Conservation (phyloP, 2,888 invertebrate genomes). For the Agriopis marginaria region DNA sequence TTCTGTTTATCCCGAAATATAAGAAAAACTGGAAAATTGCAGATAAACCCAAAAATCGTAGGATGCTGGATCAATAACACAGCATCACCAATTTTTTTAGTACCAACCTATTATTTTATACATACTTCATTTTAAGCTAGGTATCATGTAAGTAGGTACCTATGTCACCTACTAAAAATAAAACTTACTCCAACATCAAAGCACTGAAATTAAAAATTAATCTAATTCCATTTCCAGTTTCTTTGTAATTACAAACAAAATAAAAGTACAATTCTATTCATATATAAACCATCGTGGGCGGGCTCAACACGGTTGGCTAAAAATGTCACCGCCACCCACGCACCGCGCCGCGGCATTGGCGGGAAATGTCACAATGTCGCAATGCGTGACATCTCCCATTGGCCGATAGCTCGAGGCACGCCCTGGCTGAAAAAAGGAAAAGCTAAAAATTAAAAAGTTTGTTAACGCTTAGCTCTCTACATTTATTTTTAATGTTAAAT, state of each 20-base stretch:
- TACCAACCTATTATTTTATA: no score
- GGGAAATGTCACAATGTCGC: conserved; percentile 81
- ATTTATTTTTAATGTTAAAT: background rate
- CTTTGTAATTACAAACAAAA: no score
- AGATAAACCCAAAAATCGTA: no score
- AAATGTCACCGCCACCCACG: conserved; percentile 76
- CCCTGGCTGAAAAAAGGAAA: conserved; percentile 53
- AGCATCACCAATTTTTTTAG: no score
- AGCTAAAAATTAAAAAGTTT: conserved; percentile 26
- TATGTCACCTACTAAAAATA: background rate
- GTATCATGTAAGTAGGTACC: no score
- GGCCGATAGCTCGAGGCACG: conserved; percentile 64
- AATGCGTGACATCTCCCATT: conserved; percentile 78
- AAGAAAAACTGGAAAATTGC: no score
- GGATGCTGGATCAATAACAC: no score
- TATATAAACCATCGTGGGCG: conserved; percentile 64
- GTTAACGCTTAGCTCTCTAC: no score
- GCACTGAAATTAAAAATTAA: background rate
- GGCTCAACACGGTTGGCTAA: conserved; percentile 64
- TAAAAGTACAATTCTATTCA: conserved; percentile 9
- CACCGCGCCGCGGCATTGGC: conserved; percentile 67
- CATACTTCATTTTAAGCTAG: no score
- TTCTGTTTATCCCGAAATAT: no score
- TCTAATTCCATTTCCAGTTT: no score
- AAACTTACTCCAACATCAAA: background rate